phyloP scores from a whole-genome alignment of 2,888 invertebrate species.

The Aspidiotus rigidus region DNA sequence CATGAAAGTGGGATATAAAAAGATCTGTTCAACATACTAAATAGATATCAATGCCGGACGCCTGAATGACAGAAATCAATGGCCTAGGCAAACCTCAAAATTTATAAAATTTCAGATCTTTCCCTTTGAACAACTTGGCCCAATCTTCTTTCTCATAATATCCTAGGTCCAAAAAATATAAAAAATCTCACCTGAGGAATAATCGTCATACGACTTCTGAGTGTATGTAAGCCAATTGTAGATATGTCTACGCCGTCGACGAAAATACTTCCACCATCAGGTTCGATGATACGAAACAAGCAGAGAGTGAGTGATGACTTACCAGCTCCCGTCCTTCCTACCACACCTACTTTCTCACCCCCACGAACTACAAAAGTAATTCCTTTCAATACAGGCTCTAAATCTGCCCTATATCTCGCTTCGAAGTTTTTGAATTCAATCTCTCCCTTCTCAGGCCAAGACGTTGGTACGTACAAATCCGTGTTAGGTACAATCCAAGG shows the following conservation, averaged over 20 bases:
- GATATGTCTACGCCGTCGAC: constrained; percentile 78
- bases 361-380: constrained; percentile 67
- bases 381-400: constrained; percentile 75
- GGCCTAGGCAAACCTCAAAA: too few species aligned
- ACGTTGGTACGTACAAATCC: constrained; percentile 39
- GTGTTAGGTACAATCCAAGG: constrained; percentile 12
- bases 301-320: constrained; percentile 82
- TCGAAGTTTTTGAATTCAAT: constrained; percentile 73
- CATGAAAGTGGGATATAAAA: too few species aligned
- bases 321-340: constrained; percentile 83
- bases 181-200: constrained; percentile 44
- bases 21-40: too few species aligned
- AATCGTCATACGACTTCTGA: constrained; percentile 55
- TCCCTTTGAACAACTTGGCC: too few species aligned
- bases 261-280: constrained; percentile 66
- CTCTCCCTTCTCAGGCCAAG: constrained; percentile 74
- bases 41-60: too few species aligned
- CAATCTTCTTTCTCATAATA: too few species aligned
- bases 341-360: constrained; percentile 69
- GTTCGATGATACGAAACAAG: constrained; percentile 81
- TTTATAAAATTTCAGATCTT: too few species aligned
- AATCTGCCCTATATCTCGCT: constrained; percentile 75
- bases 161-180: too few species aligned
- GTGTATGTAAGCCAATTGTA: constrained; percentile 70
- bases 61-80: too few species aligned